Evolutionary conservation across 2,797 vertebrate genomes (phyloP).

Genomic region (Syngnathus rostellatus): DNA sequence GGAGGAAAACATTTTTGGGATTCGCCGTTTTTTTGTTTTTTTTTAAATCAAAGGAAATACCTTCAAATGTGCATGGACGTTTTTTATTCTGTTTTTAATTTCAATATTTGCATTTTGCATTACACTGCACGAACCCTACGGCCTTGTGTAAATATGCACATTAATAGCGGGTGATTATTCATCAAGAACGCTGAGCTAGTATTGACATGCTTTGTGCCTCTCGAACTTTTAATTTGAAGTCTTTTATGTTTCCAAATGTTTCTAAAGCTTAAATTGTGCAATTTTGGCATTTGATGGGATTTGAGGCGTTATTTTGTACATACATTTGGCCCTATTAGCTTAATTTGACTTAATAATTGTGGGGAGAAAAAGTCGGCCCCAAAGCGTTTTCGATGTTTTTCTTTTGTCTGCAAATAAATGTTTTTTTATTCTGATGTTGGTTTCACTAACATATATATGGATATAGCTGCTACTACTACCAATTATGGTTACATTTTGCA

Average conservation of each 20-base stretch:
- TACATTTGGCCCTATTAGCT: neutral
- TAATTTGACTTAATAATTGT: neutral
- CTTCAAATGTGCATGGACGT: slow-evolving; percentile 16
- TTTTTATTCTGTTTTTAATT: neutral
- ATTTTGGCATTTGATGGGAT: neutral
- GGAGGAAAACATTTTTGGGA: slow-evolving; percentile 21
- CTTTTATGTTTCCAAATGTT: too few species aligned
- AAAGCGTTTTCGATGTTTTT: neutral
- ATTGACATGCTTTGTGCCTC: neutral
- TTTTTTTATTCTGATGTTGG: too few species aligned
- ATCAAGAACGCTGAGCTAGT: neutral
- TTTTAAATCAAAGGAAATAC: slow-evolving; percentile 30
- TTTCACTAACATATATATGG: too few species aligned
- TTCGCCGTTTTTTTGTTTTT: slow-evolving; percentile 61
- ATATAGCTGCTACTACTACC: too few species aligned
- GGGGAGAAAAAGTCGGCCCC: too few species aligned
- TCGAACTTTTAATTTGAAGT: too few species aligned
- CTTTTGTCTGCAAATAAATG: neutral
- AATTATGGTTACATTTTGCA: too few species aligned
- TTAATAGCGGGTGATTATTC: neutral
- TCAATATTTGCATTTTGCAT: slow-evolving; percentile 4
- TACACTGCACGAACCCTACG: neutral
- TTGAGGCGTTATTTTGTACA: neutral
- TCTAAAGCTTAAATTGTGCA: neutral
- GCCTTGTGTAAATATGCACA: neutral